These are phyloP conservation scores for Heteractis magnifica DNA, from an alignment of 92 coral and sea anemone genomes.

Conservation along the genomic window DNA sequence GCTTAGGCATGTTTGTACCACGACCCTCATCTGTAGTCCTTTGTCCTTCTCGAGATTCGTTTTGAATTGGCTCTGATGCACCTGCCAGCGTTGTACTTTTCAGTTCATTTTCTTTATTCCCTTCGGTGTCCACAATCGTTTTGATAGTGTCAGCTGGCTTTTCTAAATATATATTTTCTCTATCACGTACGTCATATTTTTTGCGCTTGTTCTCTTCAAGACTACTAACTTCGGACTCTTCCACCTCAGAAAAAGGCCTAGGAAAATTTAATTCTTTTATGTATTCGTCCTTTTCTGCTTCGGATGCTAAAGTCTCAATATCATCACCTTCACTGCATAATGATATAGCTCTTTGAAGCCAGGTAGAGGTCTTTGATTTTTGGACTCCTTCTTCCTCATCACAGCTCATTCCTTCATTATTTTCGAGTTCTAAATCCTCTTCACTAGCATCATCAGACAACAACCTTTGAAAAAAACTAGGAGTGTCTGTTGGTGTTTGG, in stretches of 20 bases:
- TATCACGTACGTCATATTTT: not conserved
- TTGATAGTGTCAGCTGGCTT: not conserved
- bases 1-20: not conserved
- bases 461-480: conserved; percentile 17
- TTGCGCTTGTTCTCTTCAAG: not conserved
- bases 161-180: not conserved
- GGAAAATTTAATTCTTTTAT: conserved; percentile 59
- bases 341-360: conserved; percentile 93
- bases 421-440: not conserved
- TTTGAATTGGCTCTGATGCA: not conserved
- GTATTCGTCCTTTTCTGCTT: conserved; percentile 66
- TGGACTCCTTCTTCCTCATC: conserved; percentile 19
- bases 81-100: not conserved
- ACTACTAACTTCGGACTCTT: conserved; percentile 11
- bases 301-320: conserved; percentile 84
- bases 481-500: conserved; percentile 5
- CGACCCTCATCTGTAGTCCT: not conserved
- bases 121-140: not conserved
- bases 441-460: conserved; percentile 17
- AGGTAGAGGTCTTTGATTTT: conserved; percentile 50
- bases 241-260: conserved; percentile 65
- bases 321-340: conserved; percentile 98
- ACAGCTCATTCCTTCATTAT: conserved; percentile 24
- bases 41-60: not conserved
- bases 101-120: not conserved